Base-by-base conservation (phyloP, 2,113 vertebrate species). In the Chaenocephalus aceratus region DNA sequence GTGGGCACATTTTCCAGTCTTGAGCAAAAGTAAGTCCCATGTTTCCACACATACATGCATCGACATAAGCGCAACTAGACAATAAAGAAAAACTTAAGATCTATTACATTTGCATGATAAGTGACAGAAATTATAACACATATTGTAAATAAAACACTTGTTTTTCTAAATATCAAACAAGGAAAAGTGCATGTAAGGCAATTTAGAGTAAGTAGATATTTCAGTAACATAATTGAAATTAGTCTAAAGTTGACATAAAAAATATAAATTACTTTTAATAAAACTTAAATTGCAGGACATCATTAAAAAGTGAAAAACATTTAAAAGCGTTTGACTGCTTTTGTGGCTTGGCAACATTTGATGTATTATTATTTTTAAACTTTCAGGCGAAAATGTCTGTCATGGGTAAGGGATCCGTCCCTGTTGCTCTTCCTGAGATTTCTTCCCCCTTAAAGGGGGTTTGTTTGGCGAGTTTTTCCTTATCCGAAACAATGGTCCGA, bases 1-100 rank as follows among this genome's bases (percentile, higher is more conserved):
- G 12, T 58, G 72, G 82, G 36, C 57, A 80, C n/a, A 74, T 85
- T 77, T 70, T 69, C 57, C 11, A 75, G 45, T 52, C 10, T 34
- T 65, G 62, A 72, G 75, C 62, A 63, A 45, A 68, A 46, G 21
- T 30, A 53, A 34, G 54, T 76, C 56, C 56, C 26, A 73, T n/a
- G 30, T 82, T 71, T 60, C 58, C n/a, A 72, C 10, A 49, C 34
- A 48, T 49, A 15, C 7, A 4, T 57, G 14, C 21, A 10, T 26
- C 1, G 8, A 21, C 18, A 58, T 13, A 41, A 14, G 18, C 15
- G 14, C 5, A 60, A 12, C 10, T 23, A 0, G 36, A 58, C 1
- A 4, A 41, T 45, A 46, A 64, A 58, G 4, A 12, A 36, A 30
- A 72, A 64, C 10, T 10, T 3, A 54, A 26, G 10, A n/a, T 67